Percentiles rank a stretch among this genome's conserved stretches.
phyloP scores from a whole-genome alignment of 2,888 invertebrate species.

The Leptinotarsa tumamoca region DNA sequence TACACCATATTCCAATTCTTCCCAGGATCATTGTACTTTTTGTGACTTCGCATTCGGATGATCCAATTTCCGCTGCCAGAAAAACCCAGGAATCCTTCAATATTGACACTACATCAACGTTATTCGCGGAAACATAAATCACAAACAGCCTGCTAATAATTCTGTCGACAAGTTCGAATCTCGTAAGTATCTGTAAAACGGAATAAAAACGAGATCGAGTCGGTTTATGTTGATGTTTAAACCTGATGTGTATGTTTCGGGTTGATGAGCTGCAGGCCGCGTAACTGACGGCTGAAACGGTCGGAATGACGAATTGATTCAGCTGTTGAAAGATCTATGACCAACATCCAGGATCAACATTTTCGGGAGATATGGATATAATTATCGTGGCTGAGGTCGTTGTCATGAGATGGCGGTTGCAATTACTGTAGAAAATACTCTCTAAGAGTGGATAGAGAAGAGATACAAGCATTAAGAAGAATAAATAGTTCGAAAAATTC shows the following conservation, averaged over 20 bases:
- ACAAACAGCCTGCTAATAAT: conserved; percentile 37
- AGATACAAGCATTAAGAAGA: no score
- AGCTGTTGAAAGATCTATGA: conserved; percentile 59
- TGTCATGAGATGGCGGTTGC: not conserved
- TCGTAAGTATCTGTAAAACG: conserved; percentile 45
- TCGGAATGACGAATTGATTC: conserved; percentile 60
- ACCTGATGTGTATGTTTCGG: conserved; percentile 35
- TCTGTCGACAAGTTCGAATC: conserved; percentile 42
- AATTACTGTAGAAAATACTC: not conserved
- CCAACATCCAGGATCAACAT: conserved; percentile 46
- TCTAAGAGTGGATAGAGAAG: no score
- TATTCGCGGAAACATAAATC: conserved; percentile 42
- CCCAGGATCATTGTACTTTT: not conserved
- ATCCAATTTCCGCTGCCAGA: not conserved
- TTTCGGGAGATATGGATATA: conserved; percentile 17
- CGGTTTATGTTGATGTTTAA: conserved; percentile 43
- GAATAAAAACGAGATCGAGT: conserved; percentile 41
- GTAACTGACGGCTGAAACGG: conserved; percentile 56
- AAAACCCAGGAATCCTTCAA: conserved; percentile 13
- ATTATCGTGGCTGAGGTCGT: not conserved
- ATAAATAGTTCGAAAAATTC: no score
- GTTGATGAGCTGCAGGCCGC: conserved; percentile 51
- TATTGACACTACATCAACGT: conserved; percentile 22
- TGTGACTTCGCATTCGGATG: not conserved
- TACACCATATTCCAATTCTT: not conserved